phyloP scores from a whole-genome alignment of 1,140 invertebrate genomes.

The Caerostris extrusa region DNA sequence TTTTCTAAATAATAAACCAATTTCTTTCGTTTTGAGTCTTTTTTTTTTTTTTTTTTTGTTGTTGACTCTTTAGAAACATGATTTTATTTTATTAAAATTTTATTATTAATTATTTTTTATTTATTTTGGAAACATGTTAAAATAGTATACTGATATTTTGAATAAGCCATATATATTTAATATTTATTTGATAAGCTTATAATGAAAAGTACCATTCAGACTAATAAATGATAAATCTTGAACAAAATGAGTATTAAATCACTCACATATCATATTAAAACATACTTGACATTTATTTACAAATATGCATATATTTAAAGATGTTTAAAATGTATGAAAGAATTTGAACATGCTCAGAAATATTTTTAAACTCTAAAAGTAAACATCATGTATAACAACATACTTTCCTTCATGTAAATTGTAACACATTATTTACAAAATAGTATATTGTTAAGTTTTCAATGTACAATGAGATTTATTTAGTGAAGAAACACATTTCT shows the following conservation, averaged over 20 bases:
- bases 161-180: no score
- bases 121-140: no score
- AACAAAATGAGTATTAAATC: not conserved
- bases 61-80: no score
- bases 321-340: conserved; percentile 5
- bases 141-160: no score
- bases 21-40: no score
- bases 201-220: not conserved
- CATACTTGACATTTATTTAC: conserved; percentile 2
- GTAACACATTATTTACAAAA: conserved; percentile 23
- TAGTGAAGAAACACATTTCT: not conserved
- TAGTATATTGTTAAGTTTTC: conserved; percentile 28
- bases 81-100: no score
- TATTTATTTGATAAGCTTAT: no score
- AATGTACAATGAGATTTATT: not conserved
- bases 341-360: not conserved
- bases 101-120: no score
- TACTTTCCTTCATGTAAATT: conserved; percentile 10
- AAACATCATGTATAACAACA: conserved; percentile 4
- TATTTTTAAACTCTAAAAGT: not conserved
- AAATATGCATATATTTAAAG: conserved; percentile 4
- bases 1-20: no score
- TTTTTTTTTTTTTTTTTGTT: no score
- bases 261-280: not conserved
- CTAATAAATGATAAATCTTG: not conserved